Base-by-base conservation (phyloP, 2,888 invertebrate genomes). In the Coenonympha arcania region DNA sequence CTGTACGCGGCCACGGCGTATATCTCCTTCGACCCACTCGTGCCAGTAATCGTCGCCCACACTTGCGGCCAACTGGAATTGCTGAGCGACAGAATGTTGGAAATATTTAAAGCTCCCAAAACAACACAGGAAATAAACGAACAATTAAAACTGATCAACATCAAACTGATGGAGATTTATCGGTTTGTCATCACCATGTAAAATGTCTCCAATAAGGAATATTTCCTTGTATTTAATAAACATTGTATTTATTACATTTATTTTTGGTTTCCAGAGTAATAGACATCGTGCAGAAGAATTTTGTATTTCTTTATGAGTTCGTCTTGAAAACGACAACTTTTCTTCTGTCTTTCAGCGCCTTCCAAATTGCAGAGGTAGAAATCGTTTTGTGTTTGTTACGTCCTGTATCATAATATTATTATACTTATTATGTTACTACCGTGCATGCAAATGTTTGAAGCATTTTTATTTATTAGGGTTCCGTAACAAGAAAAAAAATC, bases 21-120 rank as follows among this genome's bases (percentile, higher is more conserved):
- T 18, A 57, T 73, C 0, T 75, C 75, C 2, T 82, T 81, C 54
- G 83, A 84, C 62, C 73, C 82, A 1, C 51, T 84, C n/a, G 69
- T 75, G 1, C 78, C 79, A 0, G 78, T 80, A 60, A 74, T 79
- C 52, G 64, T 79, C 56, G 49, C 79, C 20, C 81, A 84, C 46
- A 60, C 65, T 4, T 78, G 80, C 52, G 79, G 80, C 3, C 80
- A 82, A 46, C 54, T 81, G 3, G 70, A 79, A 16, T 50, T 84
- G 9, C 62, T 77, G 0, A 73, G 67, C 26, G 54, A 49, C n/a
- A 65, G 68, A 28, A 65, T 82, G 28, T 50, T 50, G n/a, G 67
- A 58, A 28, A 28, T 74, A 5, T 71, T 77, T 43, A 42, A 54
- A 0, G 56, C 68, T 26, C 47, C 59, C 2, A 44, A 56, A 31